Percentiles rank a stretch among this genome's conserved stretches.
These are phyloP conservation scores for Lasioglossum albipes DNA, from an alignment of 1,140 invertebrate genomes.

Conservation along the genomic window DNA sequence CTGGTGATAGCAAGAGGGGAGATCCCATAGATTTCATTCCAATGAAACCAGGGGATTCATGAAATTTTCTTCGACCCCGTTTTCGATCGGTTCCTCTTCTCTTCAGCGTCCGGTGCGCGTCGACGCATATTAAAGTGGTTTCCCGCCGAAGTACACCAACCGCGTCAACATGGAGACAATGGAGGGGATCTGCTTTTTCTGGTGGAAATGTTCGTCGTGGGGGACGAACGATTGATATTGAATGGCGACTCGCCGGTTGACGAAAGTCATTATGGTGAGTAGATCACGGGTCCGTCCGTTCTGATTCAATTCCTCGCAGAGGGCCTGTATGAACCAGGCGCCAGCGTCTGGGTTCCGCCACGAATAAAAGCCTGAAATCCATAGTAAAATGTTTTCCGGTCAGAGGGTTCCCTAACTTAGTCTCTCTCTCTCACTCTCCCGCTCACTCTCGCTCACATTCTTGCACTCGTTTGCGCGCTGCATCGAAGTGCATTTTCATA, in stretches of 20 bases:
- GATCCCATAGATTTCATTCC: background rate
- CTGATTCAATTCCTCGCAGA: conserved; percentile 82
- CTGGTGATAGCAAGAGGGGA: background rate
- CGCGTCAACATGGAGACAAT: conserved; percentile 87
- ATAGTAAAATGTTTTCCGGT: conserved; percentile 35
- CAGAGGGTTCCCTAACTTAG: background rate
- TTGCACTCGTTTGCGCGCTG: background rate
- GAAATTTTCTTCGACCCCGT: conserved; percentile 13
- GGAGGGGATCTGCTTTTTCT: conserved; percentile 87
- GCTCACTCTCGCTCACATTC: no score
- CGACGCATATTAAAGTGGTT: background rate
- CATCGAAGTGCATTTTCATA: background rate
- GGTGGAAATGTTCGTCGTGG: conserved; percentile 81
- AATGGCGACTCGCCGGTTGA: conserved; percentile 83
- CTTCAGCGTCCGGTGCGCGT: background rate
- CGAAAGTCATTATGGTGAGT: conserved; percentile 84
- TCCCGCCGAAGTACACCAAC: conserved; percentile 69
- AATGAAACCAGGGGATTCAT: background rate
- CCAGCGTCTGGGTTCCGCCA: conserved; percentile 86
- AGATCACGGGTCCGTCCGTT: conserved; percentile 81
- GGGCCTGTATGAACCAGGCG: conserved; percentile 89
- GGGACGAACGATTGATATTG: conserved; percentile 83
- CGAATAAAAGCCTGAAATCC: conserved; percentile 83
- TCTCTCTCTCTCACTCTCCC: no score
- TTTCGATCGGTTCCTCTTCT: background rate